Conservation (phyloP, 2,797 vertebrate species). For the Mastacembelus armatus region DNA sequence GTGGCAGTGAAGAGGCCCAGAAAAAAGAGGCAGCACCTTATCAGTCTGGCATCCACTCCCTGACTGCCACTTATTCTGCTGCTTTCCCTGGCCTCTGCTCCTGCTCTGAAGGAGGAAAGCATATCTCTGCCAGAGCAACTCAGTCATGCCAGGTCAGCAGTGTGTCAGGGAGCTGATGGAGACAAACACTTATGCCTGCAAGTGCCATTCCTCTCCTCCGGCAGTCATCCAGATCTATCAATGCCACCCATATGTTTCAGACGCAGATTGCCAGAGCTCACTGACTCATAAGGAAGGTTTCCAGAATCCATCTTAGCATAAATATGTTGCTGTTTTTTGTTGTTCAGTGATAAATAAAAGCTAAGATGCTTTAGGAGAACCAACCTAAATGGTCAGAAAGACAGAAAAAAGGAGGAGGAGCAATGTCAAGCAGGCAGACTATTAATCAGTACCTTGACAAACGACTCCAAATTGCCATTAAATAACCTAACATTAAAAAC, state of each 20-base stretch:
- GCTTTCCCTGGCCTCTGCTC: slow-evolving; percentile 53
- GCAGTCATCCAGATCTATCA: slow-evolving; percentile 51
- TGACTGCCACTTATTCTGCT: slow-evolving; percentile 59
- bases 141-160: slow-evolving; percentile 72
- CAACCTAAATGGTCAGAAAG: slow-evolving; percentile 66
- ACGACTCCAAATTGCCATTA: slow-evolving; percentile 97
- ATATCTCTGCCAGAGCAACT: slow-evolving; percentile 58
- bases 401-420: slow-evolving; percentile 76
- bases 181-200: slow-evolving; percentile 60
- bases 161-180: slow-evolving; percentile 68
- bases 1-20: slow-evolving; percentile 41
- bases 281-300: slow-evolving; percentile 55
- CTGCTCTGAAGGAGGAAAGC: slow-evolving; percentile 39
- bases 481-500: slow-evolving; percentile 96
- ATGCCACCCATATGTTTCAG: slow-evolving; percentile 43
- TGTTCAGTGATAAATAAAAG: slow-evolving; percentile 39
- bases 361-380: slow-evolving; percentile 62
- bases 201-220: slow-evolving; percentile 54
- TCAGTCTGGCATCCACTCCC: slow-evolving; percentile 56
- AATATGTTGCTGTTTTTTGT: slow-evolving; percentile 27
- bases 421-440: slow-evolving; percentile 66
- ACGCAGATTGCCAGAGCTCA: slow-evolving; percentile 40
- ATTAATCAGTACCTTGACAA: slow-evolving; percentile 92
- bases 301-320: slow-evolving; percentile 60
- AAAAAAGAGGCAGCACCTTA: slow-evolving; percentile 56